Base-by-base conservation (phyloP, 2,113 vertebrate species). In the Grammatotria lemairii region DNA sequence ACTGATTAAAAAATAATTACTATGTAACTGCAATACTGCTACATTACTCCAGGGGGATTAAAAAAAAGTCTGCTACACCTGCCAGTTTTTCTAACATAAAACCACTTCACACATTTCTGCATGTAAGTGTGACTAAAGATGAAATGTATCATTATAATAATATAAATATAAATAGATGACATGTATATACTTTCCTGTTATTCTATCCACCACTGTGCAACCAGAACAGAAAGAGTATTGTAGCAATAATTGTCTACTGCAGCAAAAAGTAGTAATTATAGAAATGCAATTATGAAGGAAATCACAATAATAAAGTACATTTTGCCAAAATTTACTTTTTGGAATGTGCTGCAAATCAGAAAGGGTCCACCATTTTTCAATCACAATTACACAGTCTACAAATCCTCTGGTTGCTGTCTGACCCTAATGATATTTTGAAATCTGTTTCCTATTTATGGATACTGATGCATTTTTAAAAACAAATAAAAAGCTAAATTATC, bases 1-100 rank as follows among this genome's bases (percentile, higher is more conserved):
- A 82, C 83, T 82, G 88, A 92, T 91, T 87, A 91, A 83, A 88
- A 92, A 87, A 83, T 85, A 91, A 85, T 83, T 70, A 83, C 88
- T 65, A 23, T 63, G 87, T 90, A 83, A 82, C 80, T 80, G 78
- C 28, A 57, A 51, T 73, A n/a, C 83, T 80, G 81, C 85, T 80
- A 82, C 21, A 53, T 58, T 40, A 33, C 83, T 63, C 51, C 35
- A 87, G 5, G 49, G 17, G 60, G 31, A 12, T 35, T 11, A 11
- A 57, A 58, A 12, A 47, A 81, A n/a, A 38, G 17, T 33, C 45
- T 78, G 40, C 13, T 38, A 51, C 40, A 55, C 60, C 28, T 40
- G 35, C 7, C 4, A 40, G 68, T 45, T 73, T 84, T 16, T 68
- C 6, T 53, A 21, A 85, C 47, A 10, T 13, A 33, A 51, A 78